These are phyloP conservation scores for Pelecanoides urinatrix DNA, from an alignment of 2,113 vertebrate species.

Conservation along the genomic window DNA sequence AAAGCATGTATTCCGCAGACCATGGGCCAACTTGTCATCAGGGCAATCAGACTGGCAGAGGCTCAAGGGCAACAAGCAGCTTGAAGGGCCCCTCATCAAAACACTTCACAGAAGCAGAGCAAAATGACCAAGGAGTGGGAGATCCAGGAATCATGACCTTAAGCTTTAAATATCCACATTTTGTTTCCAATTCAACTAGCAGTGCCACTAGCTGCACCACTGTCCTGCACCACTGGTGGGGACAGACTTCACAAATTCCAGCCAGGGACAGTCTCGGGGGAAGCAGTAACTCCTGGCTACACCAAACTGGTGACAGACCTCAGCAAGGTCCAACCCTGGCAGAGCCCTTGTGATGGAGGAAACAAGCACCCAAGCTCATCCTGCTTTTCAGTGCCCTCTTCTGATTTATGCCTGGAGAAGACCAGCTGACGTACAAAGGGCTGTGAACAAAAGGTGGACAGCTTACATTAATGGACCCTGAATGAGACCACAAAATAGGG, in stretches of 20 bases:
- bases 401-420: neutral
- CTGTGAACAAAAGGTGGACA: neutral
- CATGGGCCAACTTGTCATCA: neutral
- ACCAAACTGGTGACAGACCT: neutral
- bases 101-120: neutral
- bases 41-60: neutral
- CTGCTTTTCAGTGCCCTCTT: neutral
- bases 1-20: neutral
- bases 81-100: neutral
- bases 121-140: neutral
- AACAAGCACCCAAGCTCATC: neutral
- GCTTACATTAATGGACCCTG: neutral
- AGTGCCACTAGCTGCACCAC: neutral
- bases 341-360: neutral
- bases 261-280: neutral
- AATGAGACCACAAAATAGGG: neutral
- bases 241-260: neutral
- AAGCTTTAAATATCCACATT: neutral
- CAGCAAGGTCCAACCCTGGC: neutral
- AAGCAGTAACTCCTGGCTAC: neutral
- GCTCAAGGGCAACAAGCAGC: neutral
- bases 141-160: neutral
- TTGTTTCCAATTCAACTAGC: neutral
- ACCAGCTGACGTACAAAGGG: neutral
- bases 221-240: neutral